These are phyloP conservation scores for Antheraea assamensis DNA, from an alignment of 2,888 invertebrate species.

Conservation along the genomic window DNA sequence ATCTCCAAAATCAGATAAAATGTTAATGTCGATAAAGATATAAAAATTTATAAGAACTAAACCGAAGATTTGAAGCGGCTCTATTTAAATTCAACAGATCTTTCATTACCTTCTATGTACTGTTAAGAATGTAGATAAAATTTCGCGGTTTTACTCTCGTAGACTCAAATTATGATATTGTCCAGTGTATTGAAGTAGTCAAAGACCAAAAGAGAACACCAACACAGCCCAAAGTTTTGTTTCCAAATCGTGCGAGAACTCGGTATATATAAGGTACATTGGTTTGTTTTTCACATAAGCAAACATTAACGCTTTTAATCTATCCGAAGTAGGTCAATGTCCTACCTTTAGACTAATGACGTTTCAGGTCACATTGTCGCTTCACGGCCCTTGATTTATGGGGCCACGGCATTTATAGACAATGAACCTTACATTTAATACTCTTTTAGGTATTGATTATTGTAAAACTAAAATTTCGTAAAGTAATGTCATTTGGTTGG, in stretches of 20 bases:
- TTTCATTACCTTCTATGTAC: neutral
- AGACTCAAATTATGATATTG: neutral
- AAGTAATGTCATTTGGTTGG: neutral
- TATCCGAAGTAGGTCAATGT: slow-evolving; percentile 68
- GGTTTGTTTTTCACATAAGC: neutral
- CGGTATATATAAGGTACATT: neutral
- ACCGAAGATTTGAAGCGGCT: neutral
- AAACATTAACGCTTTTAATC: slow-evolving; percentile 42
- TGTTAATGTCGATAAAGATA: neutral
- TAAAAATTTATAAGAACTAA: neutral
- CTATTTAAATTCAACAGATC: neutral
- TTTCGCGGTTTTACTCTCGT: neutral
- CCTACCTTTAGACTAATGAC: slow-evolving; percentile 43
- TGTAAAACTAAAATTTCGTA: neutral
- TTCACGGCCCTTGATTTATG: slow-evolving; percentile 67
- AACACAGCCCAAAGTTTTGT: neutral
- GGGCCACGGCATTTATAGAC: slow-evolving; percentile 71
- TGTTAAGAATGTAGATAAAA: neutral
- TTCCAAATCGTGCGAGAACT: neutral
- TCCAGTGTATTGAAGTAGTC: neutral
- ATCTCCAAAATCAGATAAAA: neutral
- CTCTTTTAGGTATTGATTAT: slow-evolving; percentile 1
- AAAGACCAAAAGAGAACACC: neutral
- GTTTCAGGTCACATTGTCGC: slow-evolving; percentile 53
- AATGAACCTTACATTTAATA: slow-evolving; percentile 29